Conservation (phyloP, 2,888 invertebrate species). For the Meandrusa payeni region DNA sequence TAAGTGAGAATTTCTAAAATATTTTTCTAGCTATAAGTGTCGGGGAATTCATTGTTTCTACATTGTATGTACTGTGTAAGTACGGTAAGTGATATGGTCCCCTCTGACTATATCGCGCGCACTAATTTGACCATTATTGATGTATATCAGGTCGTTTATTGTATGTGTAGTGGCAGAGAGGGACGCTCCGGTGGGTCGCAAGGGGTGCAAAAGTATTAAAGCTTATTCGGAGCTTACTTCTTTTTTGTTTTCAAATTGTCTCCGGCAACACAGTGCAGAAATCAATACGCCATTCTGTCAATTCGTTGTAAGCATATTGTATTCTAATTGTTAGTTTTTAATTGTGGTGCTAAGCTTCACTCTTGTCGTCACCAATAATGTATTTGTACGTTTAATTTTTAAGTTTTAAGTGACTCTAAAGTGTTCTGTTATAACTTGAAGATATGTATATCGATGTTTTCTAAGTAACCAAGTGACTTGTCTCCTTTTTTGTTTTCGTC, state of each 20-base stretch:
- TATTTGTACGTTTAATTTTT: slow-evolving; percentile 54
- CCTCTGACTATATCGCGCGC: slow-evolving; percentile 20
- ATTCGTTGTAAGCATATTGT: slow-evolving; percentile 50
- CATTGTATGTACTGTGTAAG: slow-evolving; percentile 57
- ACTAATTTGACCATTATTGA: slow-evolving; percentile 6
- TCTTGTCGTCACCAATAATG: slow-evolving; percentile 62
- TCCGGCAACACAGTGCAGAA: slow-evolving; percentile 36
- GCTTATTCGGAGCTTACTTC: slow-evolving; percentile 40
- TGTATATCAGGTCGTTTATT: slow-evolving; percentile 18
- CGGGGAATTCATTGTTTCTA: slow-evolving; percentile 70
- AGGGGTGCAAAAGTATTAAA: slow-evolving; percentile 57
- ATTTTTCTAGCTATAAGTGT: slow-evolving; percentile 78
- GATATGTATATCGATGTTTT: neutral
- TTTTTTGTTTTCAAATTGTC: slow-evolving; percentile 35
- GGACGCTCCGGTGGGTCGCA: slow-evolving; percentile 14
- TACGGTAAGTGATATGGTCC: slow-evolving; percentile 32
- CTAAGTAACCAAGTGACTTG: neutral
- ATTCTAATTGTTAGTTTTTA: slow-evolving; percentile 55
- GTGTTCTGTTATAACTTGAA: slow-evolving; percentile 9
- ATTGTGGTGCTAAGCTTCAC: slow-evolving; percentile 67
- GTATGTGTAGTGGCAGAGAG: slow-evolving; percentile 14
- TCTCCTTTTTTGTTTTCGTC: neutral
- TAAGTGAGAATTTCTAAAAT: slow-evolving; percentile 80
- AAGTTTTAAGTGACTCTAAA: slow-evolving; percentile 54
- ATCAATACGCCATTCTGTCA: slow-evolving; percentile 45